Percentiles rank a stretch among this genome's conserved stretches.
Evolutionary conservation across 2,888 invertebrate species (phyloP).

Genomic region (Yponomeuta evonymella): DNA sequence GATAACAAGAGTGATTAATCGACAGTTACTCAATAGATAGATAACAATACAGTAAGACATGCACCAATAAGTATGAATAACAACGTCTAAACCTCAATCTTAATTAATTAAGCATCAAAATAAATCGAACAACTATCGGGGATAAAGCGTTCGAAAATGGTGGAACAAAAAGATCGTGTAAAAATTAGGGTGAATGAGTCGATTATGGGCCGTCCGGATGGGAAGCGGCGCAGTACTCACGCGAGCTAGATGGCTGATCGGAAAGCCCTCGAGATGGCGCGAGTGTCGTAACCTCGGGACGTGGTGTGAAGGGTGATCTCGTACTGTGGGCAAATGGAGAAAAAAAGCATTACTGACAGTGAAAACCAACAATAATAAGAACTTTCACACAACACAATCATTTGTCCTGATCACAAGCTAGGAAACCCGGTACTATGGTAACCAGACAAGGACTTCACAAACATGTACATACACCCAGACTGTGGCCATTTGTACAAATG

Average conservation of each 20-base stretch:
- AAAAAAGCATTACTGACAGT: background rate
- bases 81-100: background rate
- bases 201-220: background rate
- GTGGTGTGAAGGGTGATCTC: slow-evolving; percentile 59
- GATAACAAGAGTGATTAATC: background rate
- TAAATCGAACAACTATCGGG: slow-evolving; percentile 12
- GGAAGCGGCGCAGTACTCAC: slow-evolving; percentile 43
- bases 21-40: background rate
- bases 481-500: too few relatives aligned
- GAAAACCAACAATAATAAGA: too few relatives aligned
- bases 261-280: slow-evolving; percentile 54
- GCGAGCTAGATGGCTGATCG: slow-evolving; percentile 50
- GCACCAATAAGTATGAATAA: background rate
- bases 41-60: background rate
- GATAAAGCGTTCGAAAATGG: slow-evolving; percentile 6
- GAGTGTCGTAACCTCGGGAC: slow-evolving; percentile 64
- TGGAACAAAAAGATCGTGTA: background rate
- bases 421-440: too few relatives aligned
- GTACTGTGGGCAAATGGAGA: slow-evolving; percentile 44
- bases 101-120: slow-evolving; percentile 12
- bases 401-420: too few relatives aligned
- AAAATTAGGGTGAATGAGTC: background rate
- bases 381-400: too few relatives aligned
- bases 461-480: too few relatives aligned
- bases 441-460: too few relatives aligned